Percentiles rank a stretch among this genome's conserved stretches.
phyloP scores from a whole-genome alignment of 2,113 vertebrate genomes.

The Calypte anna region DNA sequence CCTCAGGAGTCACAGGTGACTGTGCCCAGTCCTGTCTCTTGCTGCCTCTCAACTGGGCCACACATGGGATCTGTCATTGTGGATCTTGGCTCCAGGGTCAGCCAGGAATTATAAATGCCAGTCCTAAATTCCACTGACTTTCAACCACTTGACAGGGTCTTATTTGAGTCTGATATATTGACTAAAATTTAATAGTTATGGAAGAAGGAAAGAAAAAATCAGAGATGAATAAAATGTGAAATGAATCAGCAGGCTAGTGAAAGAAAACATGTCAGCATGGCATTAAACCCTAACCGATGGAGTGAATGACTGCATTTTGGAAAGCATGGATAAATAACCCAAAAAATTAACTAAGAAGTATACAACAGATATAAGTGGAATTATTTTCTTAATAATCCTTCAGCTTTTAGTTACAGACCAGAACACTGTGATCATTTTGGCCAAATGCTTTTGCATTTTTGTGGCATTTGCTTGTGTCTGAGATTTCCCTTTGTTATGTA shows the following conservation, averaged over 20 bases:
- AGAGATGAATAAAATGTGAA: not conserved
- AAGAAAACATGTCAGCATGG: not conserved
- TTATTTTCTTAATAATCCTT: slow-evolving; percentile 4
- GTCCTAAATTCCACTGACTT: not conserved
- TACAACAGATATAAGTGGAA: not conserved
- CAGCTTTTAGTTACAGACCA: not conserved
- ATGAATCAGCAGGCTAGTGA: not conserved
- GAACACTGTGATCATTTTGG: not conserved
- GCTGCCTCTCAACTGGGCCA: not conserved
- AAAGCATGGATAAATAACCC: slow-evolving; percentile 38
- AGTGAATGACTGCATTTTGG: not conserved
- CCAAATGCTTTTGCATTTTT: not conserved
- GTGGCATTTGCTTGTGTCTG: not conserved
- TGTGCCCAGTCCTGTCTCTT: not conserved
- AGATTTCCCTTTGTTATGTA: not conserved
- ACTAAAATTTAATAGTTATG: not conserved
- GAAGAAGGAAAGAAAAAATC: not conserved
- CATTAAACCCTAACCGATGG: not conserved
- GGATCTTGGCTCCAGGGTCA: not conserved
- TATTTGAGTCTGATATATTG: not conserved
- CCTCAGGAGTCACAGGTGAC: not conserved
- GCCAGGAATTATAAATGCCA: not conserved
- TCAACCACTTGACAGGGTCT: not conserved
- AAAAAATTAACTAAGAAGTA: slow-evolving; percentile 7
- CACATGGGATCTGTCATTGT: not conserved